Percentiles rank a stretch among this genome's conserved stretches.
These are phyloP conservation scores for Andrena dorsata DNA, from an alignment of 2,888 invertebrate genomes.

Conservation along the genomic window DNA sequence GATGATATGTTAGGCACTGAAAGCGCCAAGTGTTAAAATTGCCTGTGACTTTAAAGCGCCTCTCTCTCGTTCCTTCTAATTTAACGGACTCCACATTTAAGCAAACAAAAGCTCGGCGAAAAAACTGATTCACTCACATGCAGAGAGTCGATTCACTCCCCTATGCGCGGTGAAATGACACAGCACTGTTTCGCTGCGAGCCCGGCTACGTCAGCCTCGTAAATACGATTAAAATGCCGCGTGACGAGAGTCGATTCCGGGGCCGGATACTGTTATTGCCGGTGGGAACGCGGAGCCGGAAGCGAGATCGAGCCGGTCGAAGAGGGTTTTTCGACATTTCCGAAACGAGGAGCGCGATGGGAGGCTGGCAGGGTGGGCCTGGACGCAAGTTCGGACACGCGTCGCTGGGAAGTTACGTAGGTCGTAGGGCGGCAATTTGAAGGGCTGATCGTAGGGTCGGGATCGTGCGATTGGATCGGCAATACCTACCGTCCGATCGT, in stretches of 20 bases:
- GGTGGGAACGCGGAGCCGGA: not conserved
- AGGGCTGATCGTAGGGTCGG: constrained; percentile 27
- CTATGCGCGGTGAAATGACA: not conserved
- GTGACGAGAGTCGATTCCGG: constrained; percentile 25
- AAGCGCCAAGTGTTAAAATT: too few relatives aligned
- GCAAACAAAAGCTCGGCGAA: too few relatives aligned
- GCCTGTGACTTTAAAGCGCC: too few relatives aligned
- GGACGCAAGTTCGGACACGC: constrained; percentile 7
- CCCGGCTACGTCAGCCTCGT: not conserved
- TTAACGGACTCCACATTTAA: too few relatives aligned
- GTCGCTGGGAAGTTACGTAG: constrained; percentile 27
- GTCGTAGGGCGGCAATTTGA: constrained; percentile 24
- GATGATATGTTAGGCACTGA: too few relatives aligned
- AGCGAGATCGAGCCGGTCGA: not conserved
- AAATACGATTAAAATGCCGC: constrained; percentile 41
- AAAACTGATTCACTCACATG: too few relatives aligned
- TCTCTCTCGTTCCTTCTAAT: too few relatives aligned
- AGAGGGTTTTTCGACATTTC: constrained; percentile 13
- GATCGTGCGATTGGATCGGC: constrained; percentile 28
- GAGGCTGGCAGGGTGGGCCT: not conserved
- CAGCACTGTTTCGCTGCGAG: not conserved
- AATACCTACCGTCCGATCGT: constrained; percentile 47
- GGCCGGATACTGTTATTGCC: constrained; percentile 35
- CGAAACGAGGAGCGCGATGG: not conserved
- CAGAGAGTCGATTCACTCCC: too few relatives aligned